Percentiles rank a stretch among this genome's conserved stretches.
These are phyloP conservation scores for Phalacrocorax aristotelis DNA, from an alignment of 2,113 vertebrate species.

Conservation along the genomic window DNA sequence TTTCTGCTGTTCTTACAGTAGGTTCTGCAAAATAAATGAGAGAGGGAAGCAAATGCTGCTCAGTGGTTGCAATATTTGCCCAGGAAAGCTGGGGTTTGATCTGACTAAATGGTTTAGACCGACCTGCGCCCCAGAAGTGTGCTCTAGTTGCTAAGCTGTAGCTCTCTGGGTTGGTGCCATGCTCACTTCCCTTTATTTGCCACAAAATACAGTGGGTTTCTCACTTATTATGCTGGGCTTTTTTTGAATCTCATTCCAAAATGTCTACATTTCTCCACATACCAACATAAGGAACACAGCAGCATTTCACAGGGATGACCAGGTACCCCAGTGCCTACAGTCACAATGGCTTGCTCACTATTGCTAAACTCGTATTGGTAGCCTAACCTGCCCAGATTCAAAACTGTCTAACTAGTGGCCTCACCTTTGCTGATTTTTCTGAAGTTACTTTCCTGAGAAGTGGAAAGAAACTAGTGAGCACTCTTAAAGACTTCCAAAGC, in stretches of 20 bases:
- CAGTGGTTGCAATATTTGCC: neutral
- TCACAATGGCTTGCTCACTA: fast-evolving
- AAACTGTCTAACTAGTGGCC: neutral
- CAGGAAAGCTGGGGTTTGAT: neutral
- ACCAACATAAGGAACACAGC: neutral
- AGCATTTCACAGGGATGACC: neutral
- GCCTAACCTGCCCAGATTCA: neutral
- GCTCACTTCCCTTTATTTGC: neutral
- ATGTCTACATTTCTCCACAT: neutral
- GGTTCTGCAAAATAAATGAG: neutral
- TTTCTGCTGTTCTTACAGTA: neutral
- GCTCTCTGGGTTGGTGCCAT: neutral
- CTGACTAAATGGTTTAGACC: neutral
- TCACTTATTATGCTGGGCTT: neutral
- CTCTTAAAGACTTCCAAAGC: neutral
- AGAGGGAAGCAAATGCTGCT: neutral
- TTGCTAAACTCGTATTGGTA: fast-evolving
- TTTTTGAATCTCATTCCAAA: neutral
- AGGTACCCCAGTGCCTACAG: neutral
- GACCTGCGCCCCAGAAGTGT: neutral
- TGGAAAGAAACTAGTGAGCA: neutral
- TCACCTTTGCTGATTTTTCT: neutral
- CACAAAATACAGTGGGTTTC: neutral
- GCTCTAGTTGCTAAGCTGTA: neutral
- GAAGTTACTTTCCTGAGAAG: neutral